Conservation (phyloP, 1,140 invertebrate genomes). For the Listronotus oregonensis region DNA sequence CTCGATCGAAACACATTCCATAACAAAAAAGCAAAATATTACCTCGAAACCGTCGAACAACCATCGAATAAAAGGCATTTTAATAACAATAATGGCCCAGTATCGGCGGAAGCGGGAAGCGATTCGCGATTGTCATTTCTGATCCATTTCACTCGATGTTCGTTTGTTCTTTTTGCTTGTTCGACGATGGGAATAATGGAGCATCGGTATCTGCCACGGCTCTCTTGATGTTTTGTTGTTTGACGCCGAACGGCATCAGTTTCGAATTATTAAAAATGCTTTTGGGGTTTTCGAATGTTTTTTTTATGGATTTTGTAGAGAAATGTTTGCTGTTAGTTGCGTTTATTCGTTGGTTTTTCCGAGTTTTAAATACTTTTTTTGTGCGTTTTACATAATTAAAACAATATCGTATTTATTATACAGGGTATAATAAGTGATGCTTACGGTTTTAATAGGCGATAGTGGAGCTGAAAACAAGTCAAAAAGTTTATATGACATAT, state of each 20-base stretch:
- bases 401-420: too few relatives aligned
- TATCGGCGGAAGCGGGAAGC: slow-evolving; percentile 30
- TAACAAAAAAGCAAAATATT: slow-evolving; percentile 11
- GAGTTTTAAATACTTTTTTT: too few relatives aligned
- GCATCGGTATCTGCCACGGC: slow-evolving; percentile 23
- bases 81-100: slow-evolving; percentile 43
- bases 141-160: slow-evolving; percentile 47
- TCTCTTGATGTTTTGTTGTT: slow-evolving; percentile 16
- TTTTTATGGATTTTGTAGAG: too few relatives aligned
- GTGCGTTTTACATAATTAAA: too few relatives aligned
- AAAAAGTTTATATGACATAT: too few relatives aligned
- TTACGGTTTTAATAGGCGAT: too few relatives aligned
- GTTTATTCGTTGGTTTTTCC: too few relatives aligned
- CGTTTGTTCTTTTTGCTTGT: slow-evolving; percentile 38
- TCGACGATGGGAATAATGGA: slow-evolving; percentile 31
- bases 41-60: slow-evolving; percentile 5
- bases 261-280: slow-evolving; percentile 22
- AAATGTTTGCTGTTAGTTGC: too few relatives aligned
- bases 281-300: background rate
- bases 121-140: slow-evolving; percentile 43
- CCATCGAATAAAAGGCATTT: slow-evolving; percentile 38
- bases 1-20: background rate
- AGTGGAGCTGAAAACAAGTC: too few relatives aligned
- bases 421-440: too few relatives aligned
- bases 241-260: background rate